Percentiles rank a stretch among this genome's conserved stretches.
These are phyloP conservation scores for Halichoerus grypus DNA, from an alignment of 2,113 vertebrate species.

Conservation along the genomic window DNA sequence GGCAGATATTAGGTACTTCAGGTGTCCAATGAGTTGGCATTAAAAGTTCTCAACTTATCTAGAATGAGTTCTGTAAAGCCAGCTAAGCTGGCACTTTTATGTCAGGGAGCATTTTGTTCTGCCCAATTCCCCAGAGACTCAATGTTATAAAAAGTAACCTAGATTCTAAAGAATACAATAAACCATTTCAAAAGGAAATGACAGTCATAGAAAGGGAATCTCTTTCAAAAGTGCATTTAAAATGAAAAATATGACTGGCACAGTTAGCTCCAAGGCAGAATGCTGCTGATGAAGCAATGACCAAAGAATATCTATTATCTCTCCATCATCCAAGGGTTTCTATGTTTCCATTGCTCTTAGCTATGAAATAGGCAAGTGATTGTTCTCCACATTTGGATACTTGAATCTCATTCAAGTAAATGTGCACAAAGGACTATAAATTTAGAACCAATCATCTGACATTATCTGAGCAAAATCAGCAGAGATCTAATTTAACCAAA, in stretches of 20 bases:
- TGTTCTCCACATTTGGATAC: slow-evolving; percentile 71
- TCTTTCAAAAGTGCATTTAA: slow-evolving; percentile 76
- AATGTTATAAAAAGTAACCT: slow-evolving; percentile 80
- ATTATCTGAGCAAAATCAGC: slow-evolving; percentile 68
- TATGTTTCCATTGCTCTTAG: slow-evolving; percentile 51
- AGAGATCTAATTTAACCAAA: slow-evolving; percentile 55
- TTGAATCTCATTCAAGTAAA: slow-evolving; percentile 74
- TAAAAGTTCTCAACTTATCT: background rate
- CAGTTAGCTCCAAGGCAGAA: slow-evolving; percentile 52
- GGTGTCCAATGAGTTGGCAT: background rate
- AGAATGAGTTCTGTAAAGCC: slow-evolving; percentile 19
- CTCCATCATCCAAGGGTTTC: background rate
- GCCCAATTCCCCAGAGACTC: slow-evolving; percentile 64
- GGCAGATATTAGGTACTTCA: background rate
- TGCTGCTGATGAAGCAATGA: slow-evolving; percentile 72
- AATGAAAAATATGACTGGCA: slow-evolving; percentile 71
- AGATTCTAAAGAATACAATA: slow-evolving; percentile 76
- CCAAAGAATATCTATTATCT: slow-evolving; percentile 68
- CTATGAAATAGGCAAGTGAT: slow-evolving; percentile 63
- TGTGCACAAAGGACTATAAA: slow-evolving; percentile 71
- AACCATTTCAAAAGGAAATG: slow-evolving; percentile 77
- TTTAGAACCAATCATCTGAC: slow-evolving; percentile 75
- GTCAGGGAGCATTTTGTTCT: slow-evolving; percentile 65
- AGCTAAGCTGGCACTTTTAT: slow-evolving; percentile 54
- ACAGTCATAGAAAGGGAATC: slow-evolving; percentile 75